A percentile compares a stretch with the other conserved stretches of the same genome.
These are phyloP conservation scores for Parasteatoda lunata DNA, from an alignment of 2,888 invertebrate genomes.

Conservation along the genomic window DNA sequence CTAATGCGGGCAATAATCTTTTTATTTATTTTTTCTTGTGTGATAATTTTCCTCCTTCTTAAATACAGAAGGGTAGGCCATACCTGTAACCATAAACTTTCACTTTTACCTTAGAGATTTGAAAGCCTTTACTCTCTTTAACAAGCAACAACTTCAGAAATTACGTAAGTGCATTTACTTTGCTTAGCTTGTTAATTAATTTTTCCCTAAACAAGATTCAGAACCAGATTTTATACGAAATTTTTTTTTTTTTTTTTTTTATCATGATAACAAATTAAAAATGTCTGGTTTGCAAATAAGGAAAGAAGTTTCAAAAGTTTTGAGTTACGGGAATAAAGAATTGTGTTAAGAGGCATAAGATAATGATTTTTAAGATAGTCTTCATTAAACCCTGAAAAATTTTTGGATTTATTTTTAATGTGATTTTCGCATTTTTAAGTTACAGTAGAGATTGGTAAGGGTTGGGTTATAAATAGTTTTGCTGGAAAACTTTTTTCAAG, in stretches of 20 bases:
- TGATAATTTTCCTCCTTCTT: slow-evolving; percentile 13
- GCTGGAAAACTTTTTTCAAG: too few species aligned
- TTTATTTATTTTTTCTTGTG: slow-evolving; percentile 15
- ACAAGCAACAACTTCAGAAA: not conserved
- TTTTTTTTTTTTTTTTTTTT: slow-evolving; percentile 51
- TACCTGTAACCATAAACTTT: slow-evolving; percentile 51
- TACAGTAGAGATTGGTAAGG: too few species aligned
- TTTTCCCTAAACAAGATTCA: slow-evolving; percentile 46
- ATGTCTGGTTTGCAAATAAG: slow-evolving; percentile 31
- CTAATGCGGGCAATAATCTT: slow-evolving; percentile 20
- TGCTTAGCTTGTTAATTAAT: slow-evolving; percentile 62
- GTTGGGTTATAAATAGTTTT: too few species aligned
- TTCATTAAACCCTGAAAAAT: too few species aligned
- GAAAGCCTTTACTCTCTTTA: not conserved
- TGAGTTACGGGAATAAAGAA: not conserved
- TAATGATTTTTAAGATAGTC: too few species aligned
- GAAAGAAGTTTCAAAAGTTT: not conserved
- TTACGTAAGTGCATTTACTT: slow-evolving; percentile 54
- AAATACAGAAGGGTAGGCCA: not conserved
- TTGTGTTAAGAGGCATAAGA: not conserved
- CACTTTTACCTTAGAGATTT: slow-evolving; percentile 11
- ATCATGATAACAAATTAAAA: slow-evolving; percentile 49
- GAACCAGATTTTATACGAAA: slow-evolving; percentile 52
- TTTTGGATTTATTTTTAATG: too few species aligned
- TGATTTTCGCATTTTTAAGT: too few species aligned